Percentiles rank a stretch among this genome's conserved stretches.
Conservation (phyloP, 1,140 invertebrate genomes). For the Leucophenga varia region DNA sequence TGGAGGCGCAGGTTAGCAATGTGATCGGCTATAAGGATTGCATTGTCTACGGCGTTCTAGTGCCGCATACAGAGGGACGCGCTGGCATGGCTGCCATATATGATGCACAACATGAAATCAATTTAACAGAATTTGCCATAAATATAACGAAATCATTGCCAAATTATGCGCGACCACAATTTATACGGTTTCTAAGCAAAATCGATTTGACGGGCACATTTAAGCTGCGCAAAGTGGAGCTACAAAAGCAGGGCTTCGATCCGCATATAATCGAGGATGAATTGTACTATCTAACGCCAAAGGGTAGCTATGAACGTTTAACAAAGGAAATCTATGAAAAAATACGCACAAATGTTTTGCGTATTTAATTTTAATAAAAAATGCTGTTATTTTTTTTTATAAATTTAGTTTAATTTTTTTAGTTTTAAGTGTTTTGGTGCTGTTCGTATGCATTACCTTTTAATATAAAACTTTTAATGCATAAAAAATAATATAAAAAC, state of each 20-base stretch:
- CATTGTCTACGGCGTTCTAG: slow-evolving; percentile 84
- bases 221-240: slow-evolving; percentile 90
- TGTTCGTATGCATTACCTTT: too few species aligned
- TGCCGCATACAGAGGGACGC: slow-evolving; percentile 81
- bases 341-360: slow-evolving; percentile 57
- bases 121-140: slow-evolving; percentile 66
- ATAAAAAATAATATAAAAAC: too few species aligned
- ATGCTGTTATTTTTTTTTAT: too few species aligned
- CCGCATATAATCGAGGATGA: slow-evolving; percentile 75
- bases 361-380: slow-evolving; percentile 18
- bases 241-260: slow-evolving; percentile 90
- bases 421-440: too few species aligned
- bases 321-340: slow-evolving; percentile 64
- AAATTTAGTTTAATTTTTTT: too few species aligned
- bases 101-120: slow-evolving; percentile 70
- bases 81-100: slow-evolving; percentile 96
- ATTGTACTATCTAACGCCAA: slow-evolving; percentile 67
- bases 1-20: slow-evolving; percentile 91
- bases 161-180: slow-evolving; percentile 84
- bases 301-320: slow-evolving; percentile 59
- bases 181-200: slow-evolving; percentile 77
- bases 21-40: slow-evolving; percentile 83
- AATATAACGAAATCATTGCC: slow-evolving; percentile 74
- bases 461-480: too few species aligned
- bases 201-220: slow-evolving; percentile 92